phyloP scores from a whole-genome alignment of 2,113 vertebrate genomes.

The Patagioenas fasciata region DNA sequence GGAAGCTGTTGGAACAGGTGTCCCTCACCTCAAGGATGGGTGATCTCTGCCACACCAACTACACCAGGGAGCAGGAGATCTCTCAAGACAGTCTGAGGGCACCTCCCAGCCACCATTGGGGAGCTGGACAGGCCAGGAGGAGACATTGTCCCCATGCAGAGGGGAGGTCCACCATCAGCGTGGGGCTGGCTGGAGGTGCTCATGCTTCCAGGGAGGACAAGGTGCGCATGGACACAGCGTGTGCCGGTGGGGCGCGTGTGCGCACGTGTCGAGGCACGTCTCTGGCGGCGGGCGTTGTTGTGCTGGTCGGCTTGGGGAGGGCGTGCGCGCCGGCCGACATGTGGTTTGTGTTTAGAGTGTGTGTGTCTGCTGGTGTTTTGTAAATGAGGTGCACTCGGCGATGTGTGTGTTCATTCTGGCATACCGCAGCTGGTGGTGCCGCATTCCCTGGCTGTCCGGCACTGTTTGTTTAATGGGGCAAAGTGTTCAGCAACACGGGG shows the following conservation, averaged over 20 bases:
- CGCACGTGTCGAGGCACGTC: background rate
- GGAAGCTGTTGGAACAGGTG: background rate
- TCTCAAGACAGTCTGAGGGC: background rate
- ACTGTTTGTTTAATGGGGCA: background rate
- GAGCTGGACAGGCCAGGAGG: background rate
- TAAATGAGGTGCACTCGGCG: background rate
- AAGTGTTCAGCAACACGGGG: rapidly evolving
- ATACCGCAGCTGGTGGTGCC: rapidly evolving
- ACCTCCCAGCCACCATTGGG: background rate
- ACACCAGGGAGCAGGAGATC: background rate
- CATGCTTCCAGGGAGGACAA: rapidly evolving
- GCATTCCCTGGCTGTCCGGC: rapidly evolving
- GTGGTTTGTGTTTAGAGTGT: constrained; percentile 38
- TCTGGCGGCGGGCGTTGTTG: background rate
- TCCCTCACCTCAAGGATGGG: background rate
- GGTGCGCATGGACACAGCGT: rapidly evolving
- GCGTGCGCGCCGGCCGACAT: background rate
- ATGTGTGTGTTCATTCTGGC: constrained; percentile 17
- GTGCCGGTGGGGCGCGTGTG: rapidly evolving
- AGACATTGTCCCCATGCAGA: rapidly evolving
- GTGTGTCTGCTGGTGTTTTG: background rate
- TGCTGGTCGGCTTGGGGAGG: rapidly evolving
- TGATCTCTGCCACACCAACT: background rate
- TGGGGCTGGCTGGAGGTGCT: background rate
- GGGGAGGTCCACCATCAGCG: background rate